A percentile compares a stretch with the other conserved stretches of the same genome.
phyloP scores from a whole-genome alignment of 2,888 invertebrate species.

The Oscheius sp. region DNA sequence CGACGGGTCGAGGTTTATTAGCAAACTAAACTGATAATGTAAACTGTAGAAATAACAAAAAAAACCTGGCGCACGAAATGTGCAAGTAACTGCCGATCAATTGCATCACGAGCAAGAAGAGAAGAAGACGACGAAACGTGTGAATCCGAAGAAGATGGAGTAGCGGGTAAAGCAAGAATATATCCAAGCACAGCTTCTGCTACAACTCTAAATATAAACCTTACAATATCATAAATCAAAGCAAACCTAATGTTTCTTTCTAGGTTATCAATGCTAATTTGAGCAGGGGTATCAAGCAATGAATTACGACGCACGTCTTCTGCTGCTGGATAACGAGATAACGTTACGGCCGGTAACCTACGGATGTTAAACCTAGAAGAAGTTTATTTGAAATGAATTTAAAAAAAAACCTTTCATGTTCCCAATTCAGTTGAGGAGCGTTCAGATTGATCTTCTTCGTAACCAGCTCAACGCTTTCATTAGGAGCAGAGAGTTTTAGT shows the following conservation, averaged over 20 bases:
- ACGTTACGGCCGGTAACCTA: constrained; percentile 88
- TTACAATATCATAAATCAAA: neutral
- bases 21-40: constrained; percentile 44
- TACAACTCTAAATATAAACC: constrained; percentile 76
- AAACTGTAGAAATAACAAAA: neutral
- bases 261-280: constrained; percentile 66
- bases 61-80: constrained; percentile 46
- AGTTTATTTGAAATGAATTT: constrained; percentile 44
- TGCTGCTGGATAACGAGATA: constrained; percentile 81
- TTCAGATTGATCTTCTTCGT: constrained; percentile 97
- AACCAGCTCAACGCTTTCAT: constrained; percentile 57
- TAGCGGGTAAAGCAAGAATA: constrained; percentile 76
- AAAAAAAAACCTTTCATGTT: constrained; percentile 82
- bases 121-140: constrained; percentile 52
- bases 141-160: constrained; percentile 46
- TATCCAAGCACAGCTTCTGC: constrained; percentile 85
- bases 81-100: constrained; percentile 50
- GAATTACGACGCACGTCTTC: constrained; percentile 73
- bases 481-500: constrained; percentile 45
- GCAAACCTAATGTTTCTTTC: constrained; percentile 44
- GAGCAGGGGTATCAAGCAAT: constrained; percentile 73
- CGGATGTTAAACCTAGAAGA: constrained; percentile 85
- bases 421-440: constrained; percentile 80
- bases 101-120: constrained; percentile 54
- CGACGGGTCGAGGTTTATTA: constrained; percentile 52